phyloP scores from a whole-genome alignment of 2,797 vertebrate genomes.

The Carcharodon carcharias region DNA sequence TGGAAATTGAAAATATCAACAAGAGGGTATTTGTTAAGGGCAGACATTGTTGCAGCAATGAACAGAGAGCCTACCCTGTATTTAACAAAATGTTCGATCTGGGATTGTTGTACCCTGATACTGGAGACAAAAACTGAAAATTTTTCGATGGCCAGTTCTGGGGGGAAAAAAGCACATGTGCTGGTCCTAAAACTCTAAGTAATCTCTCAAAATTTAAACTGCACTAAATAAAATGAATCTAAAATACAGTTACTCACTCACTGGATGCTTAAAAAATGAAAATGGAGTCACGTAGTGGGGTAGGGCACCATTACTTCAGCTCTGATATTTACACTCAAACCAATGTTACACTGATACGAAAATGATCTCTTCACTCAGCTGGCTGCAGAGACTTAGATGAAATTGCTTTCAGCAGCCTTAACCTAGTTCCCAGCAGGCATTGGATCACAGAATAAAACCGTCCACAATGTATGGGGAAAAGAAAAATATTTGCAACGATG shows the following conservation, averaged over 20 bases:
- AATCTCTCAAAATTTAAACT: neutral
- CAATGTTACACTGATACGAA: neutral
- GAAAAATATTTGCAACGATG: neutral
- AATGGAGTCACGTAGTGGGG: neutral
- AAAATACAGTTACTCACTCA: neutral
- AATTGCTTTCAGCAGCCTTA: neutral
- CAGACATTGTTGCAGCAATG: too few species aligned
- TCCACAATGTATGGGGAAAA: neutral
- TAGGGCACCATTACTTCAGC: neutral
- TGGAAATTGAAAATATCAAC: neutral
- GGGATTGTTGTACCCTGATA: too few species aligned
- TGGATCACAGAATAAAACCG: neutral
- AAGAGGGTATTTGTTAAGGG: neutral
- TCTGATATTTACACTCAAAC: neutral
- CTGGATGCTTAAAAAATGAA: neutral
- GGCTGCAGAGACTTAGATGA: neutral
- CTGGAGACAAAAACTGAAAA: too few species aligned
- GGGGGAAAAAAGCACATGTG: neutral
- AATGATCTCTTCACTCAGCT: neutral
- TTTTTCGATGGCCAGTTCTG: too few species aligned
- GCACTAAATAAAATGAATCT: neutral
- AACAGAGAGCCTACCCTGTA: too few species aligned
- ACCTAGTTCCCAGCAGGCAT: neutral
- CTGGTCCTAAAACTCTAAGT: neutral
- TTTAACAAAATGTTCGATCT: too few species aligned